Evolutionary conservation across 1,140 invertebrate species (phyloP), one percentile per base, ranked within the genome.

Genomic region (Drosophila suzukii): DNA sequence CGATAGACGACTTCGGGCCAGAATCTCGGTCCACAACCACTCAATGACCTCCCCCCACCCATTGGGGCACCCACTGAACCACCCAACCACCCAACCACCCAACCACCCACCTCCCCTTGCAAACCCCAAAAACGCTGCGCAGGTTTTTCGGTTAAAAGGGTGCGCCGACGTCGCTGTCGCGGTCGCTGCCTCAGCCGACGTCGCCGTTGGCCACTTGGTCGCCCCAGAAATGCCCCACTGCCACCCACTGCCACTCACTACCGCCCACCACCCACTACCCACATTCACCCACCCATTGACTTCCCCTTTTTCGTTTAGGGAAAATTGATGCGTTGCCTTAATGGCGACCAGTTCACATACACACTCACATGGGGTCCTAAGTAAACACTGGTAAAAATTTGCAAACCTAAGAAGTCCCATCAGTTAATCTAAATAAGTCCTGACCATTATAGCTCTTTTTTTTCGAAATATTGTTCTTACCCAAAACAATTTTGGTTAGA

Each of bases 11-110:
- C 17, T 50, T 50, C 47, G 47, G 47, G 75, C 66, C 39, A 51
- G 67, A 71, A 71, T 70, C 63, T 79, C 75, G 71, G 79, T 83
- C 82, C 82, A 71, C 67, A 86, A 86, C 82, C 82, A 86, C 82
- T 88, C 82, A 86, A 86, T 86, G 79, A 86, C 82, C 83, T 77
- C 53, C 55, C 55, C 13, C 43, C 53, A 76, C 58, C 73, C 50
- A 47, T 30, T 17, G 11, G 13, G 15, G 8, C 43, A 8, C 43
- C 43, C 41, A 44, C 8, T 7, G 7, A 3, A 34, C 58, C 49
- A 38, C 43, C 38, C 41, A 8, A 41, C 62, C 32, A 11, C 20
- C 30, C 60, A 36, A 34, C 58, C 49, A 38, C 43, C 38, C 41
- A 8, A 41, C 62, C 32, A 11, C 20, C 30, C 60, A 36, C 4